These are phyloP conservation scores for Bugulina stolonifera DNA, from an alignment of 2,888 invertebrate species.

Conservation along the genomic window DNA sequence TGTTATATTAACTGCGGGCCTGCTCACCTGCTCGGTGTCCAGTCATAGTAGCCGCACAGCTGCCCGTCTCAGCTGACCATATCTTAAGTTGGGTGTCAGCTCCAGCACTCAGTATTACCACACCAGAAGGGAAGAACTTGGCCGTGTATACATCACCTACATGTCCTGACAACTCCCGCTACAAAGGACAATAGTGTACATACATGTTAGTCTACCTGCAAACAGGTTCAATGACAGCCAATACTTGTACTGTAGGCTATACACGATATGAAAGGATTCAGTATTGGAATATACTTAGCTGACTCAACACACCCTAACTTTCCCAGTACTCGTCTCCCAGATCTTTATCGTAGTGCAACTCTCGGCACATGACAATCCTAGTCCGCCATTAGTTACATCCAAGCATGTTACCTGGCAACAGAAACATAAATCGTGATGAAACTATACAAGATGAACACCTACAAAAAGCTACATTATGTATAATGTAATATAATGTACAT, in stretches of 20 bases:
- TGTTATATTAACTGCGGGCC: too few species aligned
- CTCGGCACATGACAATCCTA: conserved; percentile 61
- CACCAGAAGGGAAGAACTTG: conserved; percentile 67
- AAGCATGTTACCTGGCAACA: conserved; percentile 57
- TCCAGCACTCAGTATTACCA: conserved; percentile 64
- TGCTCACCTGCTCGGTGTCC: conserved; percentile 61
- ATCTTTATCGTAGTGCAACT: conserved; percentile 60
- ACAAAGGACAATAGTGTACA: conserved; percentile 28
- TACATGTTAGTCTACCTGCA: too few species aligned
- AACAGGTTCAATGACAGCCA: too few species aligned
- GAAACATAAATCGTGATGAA: too few species aligned
- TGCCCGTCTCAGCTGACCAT: conserved; percentile 66
- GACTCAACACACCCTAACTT: conserved; percentile 55
- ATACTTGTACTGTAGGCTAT: too few species aligned
- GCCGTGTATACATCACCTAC: conserved; percentile 65
- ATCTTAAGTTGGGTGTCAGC: conserved; percentile 66
- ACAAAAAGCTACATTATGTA: too few species aligned
- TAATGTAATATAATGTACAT: too few species aligned
- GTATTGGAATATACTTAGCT: too few species aligned
- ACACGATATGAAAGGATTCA: too few species aligned
- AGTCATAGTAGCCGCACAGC: conserved; percentile 63
- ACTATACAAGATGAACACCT: too few species aligned
- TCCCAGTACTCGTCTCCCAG: conserved; percentile 64
- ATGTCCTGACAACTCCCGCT: conserved; percentile 61
- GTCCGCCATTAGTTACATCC: conserved; percentile 59